phyloP scores from a whole-genome alignment of 1,140 invertebrate genomes.

The Stegodyphus mimosarum region DNA sequence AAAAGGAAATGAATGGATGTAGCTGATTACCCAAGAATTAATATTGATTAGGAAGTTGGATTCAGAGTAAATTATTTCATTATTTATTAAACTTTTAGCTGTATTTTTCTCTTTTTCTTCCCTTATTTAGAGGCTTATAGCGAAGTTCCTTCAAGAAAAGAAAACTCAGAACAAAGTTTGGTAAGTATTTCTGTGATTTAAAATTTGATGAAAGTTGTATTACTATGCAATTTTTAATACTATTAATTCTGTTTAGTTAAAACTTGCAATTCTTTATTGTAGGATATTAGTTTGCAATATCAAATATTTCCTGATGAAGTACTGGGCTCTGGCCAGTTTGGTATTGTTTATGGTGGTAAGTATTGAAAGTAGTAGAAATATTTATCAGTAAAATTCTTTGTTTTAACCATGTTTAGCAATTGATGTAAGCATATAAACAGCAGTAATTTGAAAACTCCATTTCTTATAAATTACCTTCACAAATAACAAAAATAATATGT shows the following conservation, averaged over 20 bases:
- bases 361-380: too few relatives aligned
- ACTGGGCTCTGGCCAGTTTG: conserved; percentile 97
- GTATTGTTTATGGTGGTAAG: conserved; percentile 92
- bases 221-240: background rate
- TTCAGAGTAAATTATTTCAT: too few relatives aligned
- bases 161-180: conserved; percentile 52
- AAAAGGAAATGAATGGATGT: too few relatives aligned
- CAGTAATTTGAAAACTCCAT: too few relatives aligned
- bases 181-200: conserved; percentile 4
- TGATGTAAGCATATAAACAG: too few relatives aligned
- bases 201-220: background rate
- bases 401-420: too few relatives aligned
- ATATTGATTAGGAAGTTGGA: too few relatives aligned
- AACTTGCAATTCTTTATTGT: background rate
- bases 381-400: too few relatives aligned
- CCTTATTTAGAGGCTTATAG: conserved; percentile 12
- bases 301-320: conserved; percentile 98
- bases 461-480: too few relatives aligned
- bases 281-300: conserved; percentile 88
- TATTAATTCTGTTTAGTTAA: background rate
- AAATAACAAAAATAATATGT: too few relatives aligned
- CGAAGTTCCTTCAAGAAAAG: conserved; percentile 23
- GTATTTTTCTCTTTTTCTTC: background rate
- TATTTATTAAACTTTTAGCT: background rate
- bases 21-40: too few relatives aligned